Evolutionary conservation across 2,888 invertebrate species (phyloP).

Genomic region (Gryllus longicercus): DNA sequence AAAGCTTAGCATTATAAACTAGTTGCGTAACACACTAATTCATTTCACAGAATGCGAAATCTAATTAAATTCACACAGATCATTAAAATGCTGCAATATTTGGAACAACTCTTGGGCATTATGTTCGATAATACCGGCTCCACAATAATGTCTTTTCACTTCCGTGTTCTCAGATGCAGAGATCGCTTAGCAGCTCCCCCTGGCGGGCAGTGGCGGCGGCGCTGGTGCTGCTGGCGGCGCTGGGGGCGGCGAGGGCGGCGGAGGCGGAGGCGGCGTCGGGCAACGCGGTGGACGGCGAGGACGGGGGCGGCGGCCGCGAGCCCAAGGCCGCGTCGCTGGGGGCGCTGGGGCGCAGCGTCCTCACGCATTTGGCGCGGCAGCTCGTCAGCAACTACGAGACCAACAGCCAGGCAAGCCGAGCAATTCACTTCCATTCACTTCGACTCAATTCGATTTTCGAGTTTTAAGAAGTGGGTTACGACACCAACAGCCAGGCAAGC

Average conservation of each 20-base stretch:
- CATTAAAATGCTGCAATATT: too few species aligned
- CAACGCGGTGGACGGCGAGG: too few species aligned
- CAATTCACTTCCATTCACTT: not conserved
- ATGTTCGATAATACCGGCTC: too few species aligned
- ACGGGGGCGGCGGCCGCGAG: not conserved
- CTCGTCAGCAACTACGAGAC: slow-evolving; percentile 65
- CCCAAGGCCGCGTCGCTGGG: not conserved
- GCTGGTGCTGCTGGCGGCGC: not conserved
- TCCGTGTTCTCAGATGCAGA: too few species aligned
- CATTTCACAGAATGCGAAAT: too few species aligned
- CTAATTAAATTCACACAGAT: too few species aligned
- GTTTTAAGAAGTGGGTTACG: too few species aligned
- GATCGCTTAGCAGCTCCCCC: not conserved
- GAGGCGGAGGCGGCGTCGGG: not conserved
- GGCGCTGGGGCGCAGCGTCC: slow-evolving; percentile 40
- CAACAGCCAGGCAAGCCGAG: slow-evolving; percentile 49
- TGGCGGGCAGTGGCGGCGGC: not conserved
- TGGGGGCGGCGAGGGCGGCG: not conserved
- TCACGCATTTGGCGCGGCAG: slow-evolving; percentile 62
- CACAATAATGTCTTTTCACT: too few species aligned
- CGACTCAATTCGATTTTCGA: too few species aligned
- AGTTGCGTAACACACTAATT: too few species aligned
- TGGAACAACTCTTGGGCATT: too few species aligned
- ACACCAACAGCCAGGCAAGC: slow-evolving; percentile 23
- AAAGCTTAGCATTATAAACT: too few species aligned